Percentiles rank a stretch among this genome's conserved stretches.
These are phyloP conservation scores for Calephelis nemesis DNA, from an alignment of 1,140 invertebrate species.

Conservation along the genomic window DNA sequence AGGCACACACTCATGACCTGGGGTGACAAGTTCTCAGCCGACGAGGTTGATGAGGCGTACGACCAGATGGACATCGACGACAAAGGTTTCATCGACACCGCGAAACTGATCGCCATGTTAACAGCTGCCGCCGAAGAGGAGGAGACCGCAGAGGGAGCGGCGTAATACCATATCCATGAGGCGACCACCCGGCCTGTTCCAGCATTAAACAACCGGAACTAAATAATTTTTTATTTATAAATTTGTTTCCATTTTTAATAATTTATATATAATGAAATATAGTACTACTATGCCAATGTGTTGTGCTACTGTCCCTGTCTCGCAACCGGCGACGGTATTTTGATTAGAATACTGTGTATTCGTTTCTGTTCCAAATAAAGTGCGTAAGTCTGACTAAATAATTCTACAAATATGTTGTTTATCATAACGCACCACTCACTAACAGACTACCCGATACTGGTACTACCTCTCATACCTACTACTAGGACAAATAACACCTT, in stretches of 20 bases:
- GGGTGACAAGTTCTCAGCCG: slow-evolving; percentile 96
- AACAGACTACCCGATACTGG: too few species aligned
- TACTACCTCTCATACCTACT: too few species aligned
- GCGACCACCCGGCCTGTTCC: slow-evolving; percentile 49
- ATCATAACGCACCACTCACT: slow-evolving; percentile 44
- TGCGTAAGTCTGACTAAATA: slow-evolving; percentile 62
- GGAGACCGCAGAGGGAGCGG: slow-evolving; percentile 81
- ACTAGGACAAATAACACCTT: too few species aligned
- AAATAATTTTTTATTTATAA: slow-evolving; percentile 70
- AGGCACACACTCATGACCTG: slow-evolving; percentile 96
- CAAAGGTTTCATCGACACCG: slow-evolving; percentile 95
- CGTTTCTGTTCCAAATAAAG: slow-evolving; percentile 64
- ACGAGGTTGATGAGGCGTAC: slow-evolving; percentile 96
- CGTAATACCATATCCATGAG: slow-evolving; percentile 63
- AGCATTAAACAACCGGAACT: slow-evolving; percentile 42
- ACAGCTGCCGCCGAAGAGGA: slow-evolving; percentile 90
- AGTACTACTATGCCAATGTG: slow-evolving; percentile 70
- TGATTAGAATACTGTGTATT: slow-evolving; percentile 66
- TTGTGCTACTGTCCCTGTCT: slow-evolving; percentile 59
- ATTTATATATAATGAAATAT: slow-evolving; percentile 79
- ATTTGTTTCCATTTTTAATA: slow-evolving; percentile 76
- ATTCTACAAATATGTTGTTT: slow-evolving; percentile 47
- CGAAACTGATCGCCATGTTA: slow-evolving; percentile 91
- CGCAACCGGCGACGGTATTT: slow-evolving; percentile 31
- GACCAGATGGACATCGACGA: slow-evolving; percentile 97